Evolutionary conservation across 2,797 vertebrate species (phyloP), one percentile per base, ranked within the genome.

Genomic region (Gadopsis bispinosus): DNA sequence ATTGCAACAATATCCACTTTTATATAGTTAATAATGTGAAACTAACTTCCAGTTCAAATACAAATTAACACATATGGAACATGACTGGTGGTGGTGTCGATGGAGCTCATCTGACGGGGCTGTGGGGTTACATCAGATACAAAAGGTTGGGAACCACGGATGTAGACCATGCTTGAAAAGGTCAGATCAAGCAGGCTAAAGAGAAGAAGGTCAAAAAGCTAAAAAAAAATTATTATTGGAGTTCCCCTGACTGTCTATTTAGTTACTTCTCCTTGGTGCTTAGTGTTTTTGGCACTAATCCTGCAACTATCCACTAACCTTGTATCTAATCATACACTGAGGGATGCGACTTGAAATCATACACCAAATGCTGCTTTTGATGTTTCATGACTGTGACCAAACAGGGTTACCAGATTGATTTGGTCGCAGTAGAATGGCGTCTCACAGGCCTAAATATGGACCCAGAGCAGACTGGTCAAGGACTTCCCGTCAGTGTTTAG

Each of bases 381-480:
- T 89, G 87, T 88, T 87, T 90, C 63, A 78, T 63, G 56, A 51
- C 72, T 64, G 77, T 68, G 81, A 78, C 84, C 73, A 87, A 83
- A 87, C 73, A 59, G 79, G 81, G 84, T 47, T 48, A 64, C 47
- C 79, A 79, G 76, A 84, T 86, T 89, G 87, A 85, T 91, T 88
- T 87, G 82, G 86, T 88, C 83, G 85, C 81, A 68, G 73, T 7
- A 70, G 73, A 86, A 91, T 45, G 88, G 73, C 64, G 83, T 89
- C 87, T 84, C 81, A 43, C 71, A 35, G 79, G 65, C 87, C 88
- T 90, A 93, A 92, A 93, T 92, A 92, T 92, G 90, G 89, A 90
- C 68, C 88, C 77, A 7, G 66, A 83, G 75, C 54, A 80, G 78
- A 81, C 53, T 69, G 84, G 81, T 92, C 92, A 92, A 91, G 91